Conservation (phyloP, 2,113 vertebrate genomes). For the Silurus glanis region DNA sequence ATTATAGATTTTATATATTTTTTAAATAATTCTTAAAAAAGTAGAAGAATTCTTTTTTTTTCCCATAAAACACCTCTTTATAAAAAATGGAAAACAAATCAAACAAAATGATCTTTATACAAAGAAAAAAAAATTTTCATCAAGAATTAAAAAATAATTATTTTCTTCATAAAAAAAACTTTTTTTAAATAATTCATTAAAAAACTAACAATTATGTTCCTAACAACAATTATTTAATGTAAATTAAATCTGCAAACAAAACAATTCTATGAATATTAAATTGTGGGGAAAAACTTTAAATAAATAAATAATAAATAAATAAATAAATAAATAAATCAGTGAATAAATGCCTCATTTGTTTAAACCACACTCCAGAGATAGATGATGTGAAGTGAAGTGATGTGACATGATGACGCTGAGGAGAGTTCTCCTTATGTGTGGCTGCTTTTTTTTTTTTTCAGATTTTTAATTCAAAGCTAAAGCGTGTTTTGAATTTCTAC, state of each 20-base stretch:
- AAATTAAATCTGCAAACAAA: too few relatives aligned
- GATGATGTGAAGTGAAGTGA: neutral
- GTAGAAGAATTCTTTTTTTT: too few relatives aligned
- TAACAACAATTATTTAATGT: too few relatives aligned
- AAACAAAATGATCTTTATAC: too few relatives aligned
- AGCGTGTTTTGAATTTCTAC: constrained; percentile 28
- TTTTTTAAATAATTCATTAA: neutral
- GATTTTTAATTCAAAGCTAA: constrained; percentile 1
- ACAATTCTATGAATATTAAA: too few relatives aligned
- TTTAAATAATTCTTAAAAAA: too few relatives aligned
- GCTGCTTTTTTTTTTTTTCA: neutral
- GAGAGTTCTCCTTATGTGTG: neutral
- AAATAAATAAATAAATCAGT: neutral
- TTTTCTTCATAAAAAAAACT: neutral
- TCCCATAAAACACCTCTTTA: too few relatives aligned
- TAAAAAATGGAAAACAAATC: too few relatives aligned
- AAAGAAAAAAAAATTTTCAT: neutral
- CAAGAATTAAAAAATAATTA: neutral
- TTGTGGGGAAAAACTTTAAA: too few relatives aligned
- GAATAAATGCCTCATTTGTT: neutral
- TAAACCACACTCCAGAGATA: neutral
- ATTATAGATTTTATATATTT: too few relatives aligned
- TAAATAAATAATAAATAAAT: neutral
- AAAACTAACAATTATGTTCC: neutral
- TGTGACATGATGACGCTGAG: neutral